phyloP scores from a whole-genome alignment of 2,888 invertebrate genomes.

The Acanthosepion esculentum region DNA sequence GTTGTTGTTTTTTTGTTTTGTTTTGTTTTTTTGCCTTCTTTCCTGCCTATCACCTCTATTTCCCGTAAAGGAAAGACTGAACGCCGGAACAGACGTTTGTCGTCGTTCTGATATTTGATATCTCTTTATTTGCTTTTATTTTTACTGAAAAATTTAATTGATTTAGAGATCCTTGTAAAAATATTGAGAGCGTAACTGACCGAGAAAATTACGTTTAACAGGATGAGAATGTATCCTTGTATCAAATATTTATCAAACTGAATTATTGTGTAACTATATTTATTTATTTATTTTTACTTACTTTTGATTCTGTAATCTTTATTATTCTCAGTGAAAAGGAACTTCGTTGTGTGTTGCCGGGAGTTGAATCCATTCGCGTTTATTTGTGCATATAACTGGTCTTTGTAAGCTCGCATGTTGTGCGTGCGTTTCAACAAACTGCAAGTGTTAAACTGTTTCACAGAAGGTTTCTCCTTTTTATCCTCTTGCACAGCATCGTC shows the following conservation, averaged over 20 bases:
- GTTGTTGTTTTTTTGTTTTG: neutral
- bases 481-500: neutral
- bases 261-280: too few species aligned
- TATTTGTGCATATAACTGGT: neutral
- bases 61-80: too few species aligned
- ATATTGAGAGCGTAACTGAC: too few species aligned
- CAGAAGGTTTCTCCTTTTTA: constrained; percentile 4
- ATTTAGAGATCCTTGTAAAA: too few species aligned
- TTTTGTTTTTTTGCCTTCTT: neutral
- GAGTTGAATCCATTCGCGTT: neutral
- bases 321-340: constrained; percentile 15
- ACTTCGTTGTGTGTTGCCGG: neutral
- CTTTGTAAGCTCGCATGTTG: neutral
- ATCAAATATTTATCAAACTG: too few species aligned
- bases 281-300: too few species aligned
- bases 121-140: neutral
- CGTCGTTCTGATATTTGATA: neutral
- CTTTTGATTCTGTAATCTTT: neutral
- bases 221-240: too few species aligned
- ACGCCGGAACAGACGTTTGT: neutral
- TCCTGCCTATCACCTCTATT: neutral
- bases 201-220: too few species aligned
- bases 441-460: neutral
- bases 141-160: neutral
- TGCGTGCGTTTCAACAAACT: neutral